Base-by-base conservation (phyloP, 53 echinoderm and acorn worm species). In the Arbacia lixula region DNA sequence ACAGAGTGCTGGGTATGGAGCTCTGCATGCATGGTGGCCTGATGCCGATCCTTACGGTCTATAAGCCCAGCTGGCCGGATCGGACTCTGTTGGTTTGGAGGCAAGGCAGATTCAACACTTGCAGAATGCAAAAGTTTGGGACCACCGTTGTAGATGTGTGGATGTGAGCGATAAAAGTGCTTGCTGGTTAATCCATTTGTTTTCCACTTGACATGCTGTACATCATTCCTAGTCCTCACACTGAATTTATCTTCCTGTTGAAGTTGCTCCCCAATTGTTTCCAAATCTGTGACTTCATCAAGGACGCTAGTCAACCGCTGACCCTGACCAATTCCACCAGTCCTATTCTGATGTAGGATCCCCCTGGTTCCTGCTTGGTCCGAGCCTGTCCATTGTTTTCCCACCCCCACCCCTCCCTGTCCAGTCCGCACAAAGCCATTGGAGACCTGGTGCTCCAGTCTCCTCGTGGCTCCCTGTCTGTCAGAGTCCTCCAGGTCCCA, bases 181-280 rank as follows among this genome's bases (percentile, higher is more conserved):
- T 81, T 81, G 8, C 62, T 64, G 5, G 49, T 63, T 61, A 49
- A 63, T 34, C n/a, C 43, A 36, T 58, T 58, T 21, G 40, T 50
- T 53, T 60, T 88, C 62, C 89, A 85, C 28, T 56, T 85, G 12
- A 58, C 77, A 32, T 55, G 76, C 26, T 76, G 85, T 5, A 67
- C 60, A 60, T 85, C 85, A 2, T 62, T 76, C 17, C 89, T 53
- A 67, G 85, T 85, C 24, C 89, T 64, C 12, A 89, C 89, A 60
- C 89, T 89, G 12, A 89, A 80, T 42, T 71, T 89, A 19, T 89
- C 89, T 63, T 88, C 89, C 29, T 36, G 54, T 25, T 43, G 82
- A 3, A 46, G 62, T 40, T 63, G 82, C 50, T 81, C 82, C 20
- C 81, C 64, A 3, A 63, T 81, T 16, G 82, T 46, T 33, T 81